These are phyloP conservation scores for Leptinotarsa peninsularis DNA, from an alignment of 2,888 invertebrate genomes.

Conservation along the genomic window DNA sequence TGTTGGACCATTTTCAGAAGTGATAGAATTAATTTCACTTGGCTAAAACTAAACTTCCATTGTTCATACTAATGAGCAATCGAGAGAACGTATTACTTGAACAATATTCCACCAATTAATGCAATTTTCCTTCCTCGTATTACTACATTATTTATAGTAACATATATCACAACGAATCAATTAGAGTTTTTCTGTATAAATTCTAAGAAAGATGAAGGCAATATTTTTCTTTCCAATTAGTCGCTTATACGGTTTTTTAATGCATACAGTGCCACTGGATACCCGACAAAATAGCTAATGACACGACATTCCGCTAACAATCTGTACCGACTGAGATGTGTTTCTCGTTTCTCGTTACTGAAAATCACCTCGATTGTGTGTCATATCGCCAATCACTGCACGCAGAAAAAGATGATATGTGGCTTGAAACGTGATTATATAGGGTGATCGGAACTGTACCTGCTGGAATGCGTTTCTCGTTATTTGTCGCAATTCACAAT, in stretches of 20 bases:
- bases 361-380: conserved; percentile 39
- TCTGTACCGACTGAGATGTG: conserved; percentile 31
- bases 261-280: conserved; percentile 26
- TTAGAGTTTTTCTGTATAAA: conserved; percentile 3
- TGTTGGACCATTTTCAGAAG: too few species aligned
- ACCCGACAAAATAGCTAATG: conserved; percentile 42
- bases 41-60: too few species aligned
- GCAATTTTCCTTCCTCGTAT: background rate
- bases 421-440: conserved; percentile 16
- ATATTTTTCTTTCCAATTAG: conserved; percentile 38
- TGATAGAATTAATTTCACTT: too few species aligned
- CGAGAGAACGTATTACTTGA: too few species aligned
- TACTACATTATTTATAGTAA: conserved; percentile 12
- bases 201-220: conserved; percentile 12
- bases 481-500: conserved; percentile 15
- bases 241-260: conserved; percentile 30
- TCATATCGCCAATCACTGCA: conserved; percentile 39
- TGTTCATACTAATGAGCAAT: too few species aligned
- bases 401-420: conserved; percentile 23
- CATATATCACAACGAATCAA: conserved; percentile 4
- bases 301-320: conserved; percentile 43
- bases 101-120: background rate
- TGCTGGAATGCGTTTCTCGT: conserved; percentile 9
- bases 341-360: conserved; percentile 40
- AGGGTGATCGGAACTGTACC: conserved; percentile 11